Conservation (phyloP, 2,888 invertebrate genomes). For the Macroteleia sp. region DNA sequence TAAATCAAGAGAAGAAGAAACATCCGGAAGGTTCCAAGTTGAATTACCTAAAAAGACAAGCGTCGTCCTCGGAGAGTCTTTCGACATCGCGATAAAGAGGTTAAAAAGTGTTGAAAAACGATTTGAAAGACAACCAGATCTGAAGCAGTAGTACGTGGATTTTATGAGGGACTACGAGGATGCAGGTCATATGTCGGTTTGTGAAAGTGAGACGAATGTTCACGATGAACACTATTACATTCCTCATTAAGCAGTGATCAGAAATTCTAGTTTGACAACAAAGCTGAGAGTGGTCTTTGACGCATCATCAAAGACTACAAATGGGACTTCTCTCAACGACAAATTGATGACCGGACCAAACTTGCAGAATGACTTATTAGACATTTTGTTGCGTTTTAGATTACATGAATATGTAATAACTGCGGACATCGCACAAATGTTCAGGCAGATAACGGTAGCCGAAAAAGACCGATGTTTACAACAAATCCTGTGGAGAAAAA, state of each 20-base stretch:
- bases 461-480: conserved; percentile 19
- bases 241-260: conserved; percentile 23
- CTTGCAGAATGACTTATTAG: conserved; percentile 7
- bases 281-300: conserved; percentile 5
- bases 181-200: conserved; percentile 41
- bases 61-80: not conserved
- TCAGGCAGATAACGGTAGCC: conserved; percentile 13
- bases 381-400: conserved; percentile 28
- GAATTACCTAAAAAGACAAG: conserved; percentile 2
- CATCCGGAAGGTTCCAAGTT: not conserved
- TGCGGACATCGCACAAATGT: conserved; percentile 23
- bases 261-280: not conserved
- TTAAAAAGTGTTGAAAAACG: conserved; percentile 1
- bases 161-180: conserved; percentile 53
- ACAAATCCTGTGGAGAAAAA: conserved; percentile 29
- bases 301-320: not conserved
- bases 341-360: conserved; percentile 27
- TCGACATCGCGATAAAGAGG: not conserved
- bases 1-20: not conserved
- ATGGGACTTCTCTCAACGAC: conserved; percentile 27
- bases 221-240: conserved; percentile 8
- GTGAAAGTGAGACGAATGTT: not conserved
- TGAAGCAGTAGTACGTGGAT: conserved; percentile 32
- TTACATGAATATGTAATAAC: conserved; percentile 25
- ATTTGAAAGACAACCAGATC: conserved; percentile 10